These are phyloP conservation scores for Eupithecia vulgata DNA, from an alignment of 2,888 invertebrate genomes.

Conservation along the genomic window DNA sequence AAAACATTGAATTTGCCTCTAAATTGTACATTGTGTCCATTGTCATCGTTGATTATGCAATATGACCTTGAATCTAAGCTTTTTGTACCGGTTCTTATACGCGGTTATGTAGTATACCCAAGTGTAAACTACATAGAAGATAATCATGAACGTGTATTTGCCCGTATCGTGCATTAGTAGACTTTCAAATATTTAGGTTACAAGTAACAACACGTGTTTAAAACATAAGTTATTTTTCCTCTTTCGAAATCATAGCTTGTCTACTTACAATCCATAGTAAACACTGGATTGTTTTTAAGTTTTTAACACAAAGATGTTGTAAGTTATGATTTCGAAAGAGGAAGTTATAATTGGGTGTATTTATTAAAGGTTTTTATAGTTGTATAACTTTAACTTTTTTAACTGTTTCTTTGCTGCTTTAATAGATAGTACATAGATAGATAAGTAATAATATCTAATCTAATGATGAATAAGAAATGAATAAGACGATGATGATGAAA, in stretches of 20 bases:
- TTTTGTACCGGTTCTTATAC: neutral
- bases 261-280: no score
- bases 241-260: neutral
- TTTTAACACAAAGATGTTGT: no score
- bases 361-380: neutral
- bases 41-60: conserved; percentile 17
- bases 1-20: conserved; percentile 26
- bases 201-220: neutral
- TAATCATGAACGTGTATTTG: neutral
- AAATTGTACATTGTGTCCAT: conserved; percentile 28
- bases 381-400: neutral
- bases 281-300: no score
- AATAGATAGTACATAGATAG: neutral
- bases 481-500: no score
- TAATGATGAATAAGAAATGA: no score
- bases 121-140: neutral
- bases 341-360: neutral
- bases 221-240: neutral
- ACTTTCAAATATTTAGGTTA: neutral
- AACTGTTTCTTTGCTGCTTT: neutral
- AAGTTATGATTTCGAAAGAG: no score
- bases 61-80: neutral
- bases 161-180: neutral
- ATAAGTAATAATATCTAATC: neutral
- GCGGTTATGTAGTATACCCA: neutral